phyloP scores from a whole-genome alignment of 2,797 vertebrate genomes.

The Periparus ater region DNA sequence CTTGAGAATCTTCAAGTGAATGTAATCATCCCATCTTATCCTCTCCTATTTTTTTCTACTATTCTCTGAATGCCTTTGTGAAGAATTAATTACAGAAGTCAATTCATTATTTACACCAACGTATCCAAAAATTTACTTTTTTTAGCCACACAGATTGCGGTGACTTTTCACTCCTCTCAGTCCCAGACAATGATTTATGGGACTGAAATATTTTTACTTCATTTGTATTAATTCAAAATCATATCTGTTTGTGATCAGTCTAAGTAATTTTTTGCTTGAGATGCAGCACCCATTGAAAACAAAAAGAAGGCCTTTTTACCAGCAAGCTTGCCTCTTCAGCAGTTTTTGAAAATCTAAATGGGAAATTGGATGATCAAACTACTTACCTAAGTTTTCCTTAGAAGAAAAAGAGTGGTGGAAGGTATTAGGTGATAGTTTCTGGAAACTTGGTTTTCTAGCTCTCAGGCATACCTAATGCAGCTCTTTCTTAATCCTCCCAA shows the following conservation, averaged over 20 bases:
- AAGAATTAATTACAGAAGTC: background rate
- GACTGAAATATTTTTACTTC: background rate
- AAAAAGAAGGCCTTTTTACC: background rate
- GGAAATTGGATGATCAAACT: background rate
- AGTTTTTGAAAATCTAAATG: background rate
- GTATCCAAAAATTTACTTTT: background rate
- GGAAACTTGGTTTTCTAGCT: background rate
- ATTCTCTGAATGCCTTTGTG: background rate
- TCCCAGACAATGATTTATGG: background rate
- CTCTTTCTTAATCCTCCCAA: background rate
- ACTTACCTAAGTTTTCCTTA: background rate
- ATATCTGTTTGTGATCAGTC: background rate
- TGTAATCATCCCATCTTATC: background rate
- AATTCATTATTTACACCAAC: background rate
- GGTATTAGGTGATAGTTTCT: background rate
- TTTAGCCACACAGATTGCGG: background rate
- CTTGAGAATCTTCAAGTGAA: background rate
- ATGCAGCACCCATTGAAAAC: background rate
- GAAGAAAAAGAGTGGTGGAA: background rate
- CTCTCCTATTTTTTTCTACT: background rate
- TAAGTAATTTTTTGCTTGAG: background rate
- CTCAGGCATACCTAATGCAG: background rate
- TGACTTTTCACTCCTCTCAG: background rate
- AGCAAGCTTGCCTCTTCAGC: background rate
- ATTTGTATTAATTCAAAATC: background rate